These are phyloP conservation scores for Dexiosoma caninum DNA, from an alignment of 2,888 invertebrate species.

Conservation along the genomic window DNA sequence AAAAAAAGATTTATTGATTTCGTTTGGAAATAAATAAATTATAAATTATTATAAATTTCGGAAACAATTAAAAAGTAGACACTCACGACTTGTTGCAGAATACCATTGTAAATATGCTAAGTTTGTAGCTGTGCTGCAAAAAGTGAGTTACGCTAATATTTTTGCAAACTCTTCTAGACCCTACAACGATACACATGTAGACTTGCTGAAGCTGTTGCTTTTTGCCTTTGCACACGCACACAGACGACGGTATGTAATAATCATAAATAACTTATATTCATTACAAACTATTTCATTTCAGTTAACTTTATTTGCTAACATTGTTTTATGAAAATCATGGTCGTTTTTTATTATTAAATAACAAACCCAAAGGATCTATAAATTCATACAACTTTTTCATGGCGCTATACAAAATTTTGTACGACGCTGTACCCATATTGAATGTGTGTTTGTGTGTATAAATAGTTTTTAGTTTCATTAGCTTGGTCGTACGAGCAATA, in stretches of 20 bases:
- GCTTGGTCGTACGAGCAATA: not conserved
- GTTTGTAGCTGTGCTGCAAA: too few relatives aligned
- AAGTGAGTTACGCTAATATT: too few relatives aligned
- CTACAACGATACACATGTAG: not conserved
- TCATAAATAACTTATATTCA: conserved; percentile 47
- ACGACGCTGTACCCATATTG: not conserved
- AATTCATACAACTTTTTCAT: conserved; percentile 33
- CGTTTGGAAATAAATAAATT: too few relatives aligned
- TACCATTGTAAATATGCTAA: too few relatives aligned
- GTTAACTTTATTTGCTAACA: conserved; percentile 54
- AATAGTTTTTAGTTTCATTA: too few relatives aligned
- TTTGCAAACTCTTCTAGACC: not conserved
- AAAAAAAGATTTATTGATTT: too few relatives aligned
- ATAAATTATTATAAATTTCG: too few relatives aligned
- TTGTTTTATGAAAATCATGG: conserved; percentile 23
- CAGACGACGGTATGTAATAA: conserved; percentile 18
- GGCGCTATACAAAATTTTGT: conserved; percentile 18
- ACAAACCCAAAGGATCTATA: conserved; percentile 51
- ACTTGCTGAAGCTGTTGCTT: not conserved
- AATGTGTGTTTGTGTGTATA: not conserved
- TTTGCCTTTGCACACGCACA: not conserved
- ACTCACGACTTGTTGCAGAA: too few relatives aligned
- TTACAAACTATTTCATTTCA: conserved; percentile 39
- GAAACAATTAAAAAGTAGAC: too few relatives aligned
- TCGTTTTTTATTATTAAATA: conserved; percentile 29